phyloP scores from a whole-genome alignment of 2,888 invertebrate genomes.

The Abscondita cerata region DNA sequence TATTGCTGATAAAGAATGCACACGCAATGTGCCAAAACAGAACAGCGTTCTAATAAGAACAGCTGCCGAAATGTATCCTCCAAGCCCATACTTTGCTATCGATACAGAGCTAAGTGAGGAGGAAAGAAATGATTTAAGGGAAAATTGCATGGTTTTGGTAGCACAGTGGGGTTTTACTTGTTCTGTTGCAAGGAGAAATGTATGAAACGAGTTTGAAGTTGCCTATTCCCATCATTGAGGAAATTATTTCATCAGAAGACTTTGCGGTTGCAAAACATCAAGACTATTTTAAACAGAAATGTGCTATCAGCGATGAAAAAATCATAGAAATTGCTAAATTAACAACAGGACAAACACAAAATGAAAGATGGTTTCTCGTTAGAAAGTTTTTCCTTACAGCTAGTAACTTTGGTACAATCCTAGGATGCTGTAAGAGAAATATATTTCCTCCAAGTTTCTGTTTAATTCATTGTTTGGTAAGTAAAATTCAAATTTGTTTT shows the following conservation, averaged over 20 bases:
- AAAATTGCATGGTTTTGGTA: neutral
- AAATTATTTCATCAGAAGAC: conserved; percentile 6
- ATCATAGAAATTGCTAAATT: neutral
- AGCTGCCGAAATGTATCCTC: conserved; percentile 2
- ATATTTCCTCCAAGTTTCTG: conserved; percentile 6
- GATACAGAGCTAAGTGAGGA: neutral
- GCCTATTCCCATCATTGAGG: neutral
- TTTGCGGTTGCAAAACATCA: conserved; percentile 2
- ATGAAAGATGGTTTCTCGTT: conserved; percentile 4
- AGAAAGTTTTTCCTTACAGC: conserved; percentile 6
- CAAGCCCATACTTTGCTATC: conserved; percentile 3
- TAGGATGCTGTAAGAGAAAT: neutral
- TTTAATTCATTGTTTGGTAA: conserved; percentile 3
- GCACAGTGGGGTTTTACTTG: conserved; percentile 10
- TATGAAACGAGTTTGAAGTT: neutral
- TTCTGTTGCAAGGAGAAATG: conserved; percentile 3
- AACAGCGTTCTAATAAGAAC: neutral
- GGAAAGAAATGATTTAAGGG: neutral
- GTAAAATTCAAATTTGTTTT: neutral
- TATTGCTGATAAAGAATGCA: neutral
- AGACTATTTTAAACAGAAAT: conserved; percentile 7
- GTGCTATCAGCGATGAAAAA: neutral
- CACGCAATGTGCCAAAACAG: neutral
- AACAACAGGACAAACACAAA: conserved; percentile 2
- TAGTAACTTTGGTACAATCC: conserved; percentile 7